These are phyloP conservation scores for Casuarius casuarius DNA, from an alignment of 2,113 vertebrate genomes.

Conservation along the genomic window DNA sequence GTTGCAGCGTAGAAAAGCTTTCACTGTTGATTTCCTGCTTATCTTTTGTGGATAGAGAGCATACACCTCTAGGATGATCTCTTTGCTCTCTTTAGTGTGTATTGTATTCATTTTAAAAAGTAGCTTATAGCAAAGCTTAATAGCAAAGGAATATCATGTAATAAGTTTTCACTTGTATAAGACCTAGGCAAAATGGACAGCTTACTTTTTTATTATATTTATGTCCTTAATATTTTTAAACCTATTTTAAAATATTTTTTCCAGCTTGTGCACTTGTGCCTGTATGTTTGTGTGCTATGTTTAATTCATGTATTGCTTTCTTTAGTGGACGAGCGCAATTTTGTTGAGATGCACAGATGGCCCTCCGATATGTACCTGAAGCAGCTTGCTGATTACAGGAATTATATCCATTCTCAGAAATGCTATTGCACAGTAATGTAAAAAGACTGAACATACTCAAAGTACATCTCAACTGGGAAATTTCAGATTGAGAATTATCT, in stretches of 20 bases:
- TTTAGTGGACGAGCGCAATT: conserved; percentile 91
- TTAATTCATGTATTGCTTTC: conserved; percentile 9
- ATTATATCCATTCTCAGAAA: conserved; percentile 89
- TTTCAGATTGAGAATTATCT: not conserved
- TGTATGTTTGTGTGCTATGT: not conserved
- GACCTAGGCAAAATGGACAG: not conserved
- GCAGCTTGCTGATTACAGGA: conserved; percentile 94
- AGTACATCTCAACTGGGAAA: not conserved
- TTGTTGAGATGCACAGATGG: conserved; percentile 93
- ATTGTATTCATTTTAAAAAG: not conserved
- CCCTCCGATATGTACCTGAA: conserved; percentile 93
- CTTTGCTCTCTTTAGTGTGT: not conserved
- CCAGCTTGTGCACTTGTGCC: not conserved
- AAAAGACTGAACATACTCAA: conserved; percentile 5
- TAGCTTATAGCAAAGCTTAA: not conserved
- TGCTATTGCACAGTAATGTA: conserved; percentile 91
- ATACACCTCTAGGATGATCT: not conserved
- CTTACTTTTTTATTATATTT: not conserved
- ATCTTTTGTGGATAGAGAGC: not conserved
- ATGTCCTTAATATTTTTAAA: fast-evolving
- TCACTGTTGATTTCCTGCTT: not conserved
- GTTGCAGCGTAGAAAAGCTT: not conserved
- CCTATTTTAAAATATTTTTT: not conserved
- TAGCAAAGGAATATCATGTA: fast-evolving
- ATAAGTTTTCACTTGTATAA: not conserved